Conservation (phyloP, 2,888 invertebrate genomes). For the Drepana falcataria region DNA sequence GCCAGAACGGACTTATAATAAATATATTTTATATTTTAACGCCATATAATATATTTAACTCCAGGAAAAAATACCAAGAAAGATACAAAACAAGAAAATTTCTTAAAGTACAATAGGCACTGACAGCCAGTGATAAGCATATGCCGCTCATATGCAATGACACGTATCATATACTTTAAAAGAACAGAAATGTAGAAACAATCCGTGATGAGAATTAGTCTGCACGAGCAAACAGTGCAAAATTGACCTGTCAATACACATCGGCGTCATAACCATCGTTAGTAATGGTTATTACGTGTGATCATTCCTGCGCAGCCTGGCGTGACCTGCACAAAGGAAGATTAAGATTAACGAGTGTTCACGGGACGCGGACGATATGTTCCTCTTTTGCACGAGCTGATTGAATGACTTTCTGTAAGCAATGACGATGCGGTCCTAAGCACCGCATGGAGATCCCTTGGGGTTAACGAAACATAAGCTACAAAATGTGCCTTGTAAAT, state of each 20-base stretch:
- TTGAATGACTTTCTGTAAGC: conserved; percentile 70
- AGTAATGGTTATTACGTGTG: conserved; percentile 13
- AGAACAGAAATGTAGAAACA: neutral
- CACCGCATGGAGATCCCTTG: conserved; percentile 23
- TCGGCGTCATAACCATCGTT: conserved; percentile 6
- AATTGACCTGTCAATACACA: conserved; percentile 9
- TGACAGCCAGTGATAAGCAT: too few relatives aligned
- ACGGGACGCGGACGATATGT: conserved; percentile 54
- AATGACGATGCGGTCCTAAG: conserved; percentile 57
- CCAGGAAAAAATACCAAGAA: too few relatives aligned
- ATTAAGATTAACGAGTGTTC: conserved; percentile 65
- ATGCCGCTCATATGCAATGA: too few relatives aligned
- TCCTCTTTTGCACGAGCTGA: conserved; percentile 54
- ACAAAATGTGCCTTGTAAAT: conserved; percentile 14
- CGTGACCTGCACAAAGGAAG: conserved; percentile 54
- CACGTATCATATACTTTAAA: too few relatives aligned
- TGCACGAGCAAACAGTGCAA: neutral
- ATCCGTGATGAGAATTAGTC: neutral
- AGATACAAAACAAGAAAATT: too few relatives aligned
- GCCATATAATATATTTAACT: too few relatives aligned
- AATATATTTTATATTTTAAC: too few relatives aligned
- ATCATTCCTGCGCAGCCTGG: conserved; percentile 23
- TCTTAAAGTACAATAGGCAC: too few relatives aligned
- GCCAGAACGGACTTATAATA: too few relatives aligned
- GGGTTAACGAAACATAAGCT: conserved; percentile 38